phyloP scores from a whole-genome alignment of 2,113 vertebrate genomes.

The Protomyctophum bolini region DNA sequence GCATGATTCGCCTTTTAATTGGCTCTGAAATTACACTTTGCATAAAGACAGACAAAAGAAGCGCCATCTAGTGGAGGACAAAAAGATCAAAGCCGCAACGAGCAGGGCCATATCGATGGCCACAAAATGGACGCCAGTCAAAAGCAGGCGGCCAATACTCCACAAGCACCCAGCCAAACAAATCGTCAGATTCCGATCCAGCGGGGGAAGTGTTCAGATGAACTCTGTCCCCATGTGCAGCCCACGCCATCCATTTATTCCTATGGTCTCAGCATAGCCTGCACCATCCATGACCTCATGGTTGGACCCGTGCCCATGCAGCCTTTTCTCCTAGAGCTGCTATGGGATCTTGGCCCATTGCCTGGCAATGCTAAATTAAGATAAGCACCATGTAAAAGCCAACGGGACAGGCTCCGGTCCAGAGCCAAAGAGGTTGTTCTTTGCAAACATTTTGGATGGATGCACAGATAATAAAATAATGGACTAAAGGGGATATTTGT shows the following conservation, averaged over 20 bases:
- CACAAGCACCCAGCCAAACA: slow-evolving; percentile 29
- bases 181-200: slow-evolving; percentile 23
- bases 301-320: neutral
- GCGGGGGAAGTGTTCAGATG: neutral
- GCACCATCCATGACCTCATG: neutral
- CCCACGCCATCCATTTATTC: slow-evolving; percentile 29
- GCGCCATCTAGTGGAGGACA: slow-evolving; percentile 14
- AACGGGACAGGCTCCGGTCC: slow-evolving; percentile 3
- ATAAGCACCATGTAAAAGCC: slow-evolving; percentile 1
- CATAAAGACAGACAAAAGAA: slow-evolving; percentile 15
- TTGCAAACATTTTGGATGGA: neutral
- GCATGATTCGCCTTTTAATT: neutral
- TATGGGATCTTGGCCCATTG: neutral
- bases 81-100: neutral
- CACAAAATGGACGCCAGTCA: neutral
- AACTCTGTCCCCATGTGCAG: neutral
- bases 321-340: neutral
- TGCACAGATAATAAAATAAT: neutral
- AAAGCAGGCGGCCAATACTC: slow-evolving; percentile 1
- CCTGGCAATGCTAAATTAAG: neutral
- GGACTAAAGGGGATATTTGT: too few species aligned
- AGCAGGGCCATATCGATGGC: neutral
- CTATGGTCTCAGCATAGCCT: slow-evolving; percentile 8
- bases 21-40: neutral
- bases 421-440: neutral